Evolutionary conservation across 1,140 invertebrate genomes (phyloP), one percentile per base, ranked within the genome.

Genomic region (Neodiprion pinetum): DNA sequence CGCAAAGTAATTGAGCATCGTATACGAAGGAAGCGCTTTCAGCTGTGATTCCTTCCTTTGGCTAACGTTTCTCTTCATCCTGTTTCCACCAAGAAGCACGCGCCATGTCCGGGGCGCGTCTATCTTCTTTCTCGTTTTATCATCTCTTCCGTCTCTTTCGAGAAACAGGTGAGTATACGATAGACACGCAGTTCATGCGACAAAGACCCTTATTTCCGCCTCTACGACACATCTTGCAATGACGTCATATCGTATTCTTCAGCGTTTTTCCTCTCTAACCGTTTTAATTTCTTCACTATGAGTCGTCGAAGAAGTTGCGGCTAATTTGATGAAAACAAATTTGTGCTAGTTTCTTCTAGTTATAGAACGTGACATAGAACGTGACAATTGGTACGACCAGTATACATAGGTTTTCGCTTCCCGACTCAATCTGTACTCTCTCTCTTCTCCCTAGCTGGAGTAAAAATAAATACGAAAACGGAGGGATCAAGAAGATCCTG

Each of bases 51-150:
- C 75, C 80, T 78, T 78, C 75, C 76, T 77, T 68, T 23, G 48
- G 70, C 72, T 71, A 82, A 83, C 80, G 79, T 79, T 76, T 70
- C 71, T 79, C 73, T 70, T 79, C 79, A 78, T 79, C 80, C 74
- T 80, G 78, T 74, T 78, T 72, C 67, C 69, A 50, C 21, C 66
- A 61, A 61, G 53, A 61, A 61, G 53, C 53, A 61, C 53, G 53
- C 53, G 53, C 53, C 53, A 61, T 61, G 53, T 61, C 53, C 53
- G 53, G 53, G n/a, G 11, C 11, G 53, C n/a, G 53, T 14, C 53
- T 61, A 61, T 61, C 11, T 17, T 61, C 5, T 9, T 7, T 61
- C 7, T 17, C 11, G 53, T 9, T 17, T 61, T 14, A 14, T 3
- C n/a, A 12, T 61, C 53, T 61, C 53, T 61, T 61, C n/a, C 53